phyloP scores from a whole-genome alignment of 2,113 vertebrate genomes.

The Microcebus lehilahytsara region DNA sequence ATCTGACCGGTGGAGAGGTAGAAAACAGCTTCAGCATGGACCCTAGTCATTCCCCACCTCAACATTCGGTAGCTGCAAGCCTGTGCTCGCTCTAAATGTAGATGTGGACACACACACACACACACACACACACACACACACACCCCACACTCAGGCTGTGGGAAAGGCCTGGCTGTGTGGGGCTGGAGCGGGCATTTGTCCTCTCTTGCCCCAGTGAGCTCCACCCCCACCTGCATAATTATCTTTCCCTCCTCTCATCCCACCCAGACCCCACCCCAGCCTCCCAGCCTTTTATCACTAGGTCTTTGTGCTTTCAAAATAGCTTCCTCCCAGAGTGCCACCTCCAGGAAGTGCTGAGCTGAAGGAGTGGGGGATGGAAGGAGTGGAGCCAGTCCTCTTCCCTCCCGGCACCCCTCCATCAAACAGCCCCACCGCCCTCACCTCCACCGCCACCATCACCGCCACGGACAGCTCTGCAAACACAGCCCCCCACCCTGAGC shows the following conservation, averaged over 20 bases:
- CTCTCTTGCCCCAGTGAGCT: neutral
- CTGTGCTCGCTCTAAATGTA: neutral
- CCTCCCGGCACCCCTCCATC: neutral
- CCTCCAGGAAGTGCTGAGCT: neutral
- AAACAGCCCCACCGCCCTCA: neutral
- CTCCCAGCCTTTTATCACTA: neutral
- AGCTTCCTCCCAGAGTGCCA: neutral
- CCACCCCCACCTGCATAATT: neutral
- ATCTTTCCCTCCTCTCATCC: neutral
- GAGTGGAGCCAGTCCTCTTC: neutral
- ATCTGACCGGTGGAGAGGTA: neutral
- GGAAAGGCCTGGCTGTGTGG: neutral
- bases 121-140: neutral
- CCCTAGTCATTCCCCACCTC: neutral
- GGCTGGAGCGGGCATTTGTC: neutral
- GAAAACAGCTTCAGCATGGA: neutral
- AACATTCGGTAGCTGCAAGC: neutral
- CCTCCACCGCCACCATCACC: constrained; percentile 4
- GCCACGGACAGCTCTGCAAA: neutral
- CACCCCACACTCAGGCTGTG: neutral
- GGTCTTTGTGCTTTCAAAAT: constrained; percentile 27
- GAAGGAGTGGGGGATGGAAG: neutral
- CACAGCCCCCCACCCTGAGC: neutral
- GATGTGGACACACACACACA: neutral
- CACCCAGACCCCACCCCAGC: too few relatives aligned